Base-by-base conservation (phyloP, 2,797 vertebrate genomes). In the Emydoidea blandingii region DNA sequence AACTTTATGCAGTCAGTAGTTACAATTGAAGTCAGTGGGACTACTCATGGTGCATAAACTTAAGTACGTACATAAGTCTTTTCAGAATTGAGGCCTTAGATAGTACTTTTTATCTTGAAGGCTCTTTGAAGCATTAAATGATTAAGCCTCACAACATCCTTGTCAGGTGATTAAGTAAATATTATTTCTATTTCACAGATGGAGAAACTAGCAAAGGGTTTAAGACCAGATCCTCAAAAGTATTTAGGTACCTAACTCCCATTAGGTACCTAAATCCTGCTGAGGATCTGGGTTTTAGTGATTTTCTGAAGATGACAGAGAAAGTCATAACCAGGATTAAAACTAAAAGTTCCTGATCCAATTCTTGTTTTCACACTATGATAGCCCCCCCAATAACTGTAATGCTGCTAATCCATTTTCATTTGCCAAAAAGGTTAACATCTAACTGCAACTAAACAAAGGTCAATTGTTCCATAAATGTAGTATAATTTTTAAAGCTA, bases 1-100 rank as follows among this genome's bases (percentile, higher is more conserved):
- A 90, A 37, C 37, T 85, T 11, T 2, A 8, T 0, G 0, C 8
- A 0, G 41, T 37, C 12, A 91, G 4, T 19, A 14, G 2, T 34
- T 41, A 12, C 15, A 79, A 44, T 5, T 8, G 16, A 87, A 44
- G 52, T 56, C 16, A 80, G 15, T 0, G 72, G n/a, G 72, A 16
- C 44, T 0, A 31, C 72, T 56, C 59, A 29, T 88, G 50, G 49
- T 1, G 72, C 41, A 47, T 47, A 76, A 76, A 47, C 12, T 90
- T 74, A n/a, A 85, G 85, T 5, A 1, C 0, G 68, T 12, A 44
- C 0, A 0, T 57, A 80, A 86, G 7, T 57, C 44, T 76, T 76
- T 76, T 44, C 14, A 76, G 23, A 90, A 82, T 4, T 5, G 8
- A 31, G 59, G 19, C 29, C 2, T 3, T 37, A 27, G 12, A 72